Base-by-base conservation (phyloP, 2,888 invertebrate genomes). In the Drosophila percnosoma region DNA sequence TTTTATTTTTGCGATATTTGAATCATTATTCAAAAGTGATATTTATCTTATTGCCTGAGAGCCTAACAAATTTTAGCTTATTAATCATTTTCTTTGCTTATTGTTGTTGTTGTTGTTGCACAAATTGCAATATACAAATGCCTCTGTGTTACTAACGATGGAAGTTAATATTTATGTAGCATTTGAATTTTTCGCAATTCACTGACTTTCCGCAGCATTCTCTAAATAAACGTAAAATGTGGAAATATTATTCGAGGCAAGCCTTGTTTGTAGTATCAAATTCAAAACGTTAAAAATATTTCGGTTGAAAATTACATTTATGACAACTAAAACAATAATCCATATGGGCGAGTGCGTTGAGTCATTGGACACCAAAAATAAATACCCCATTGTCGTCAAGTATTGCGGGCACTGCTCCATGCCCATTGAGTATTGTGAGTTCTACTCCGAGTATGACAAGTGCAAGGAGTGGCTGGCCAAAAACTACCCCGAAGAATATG, bases 401-500 rank as follows among this genome's bases (percentile, higher is more conserved):
- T 78, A 78, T 42, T 78, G 78, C 27, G 78, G 78, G 15, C 31
- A 78, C 31, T 78, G 78, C 13, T 58, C 78, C 10, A 66, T 78
- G 78, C 78, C 78, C 40, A 59, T 75, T 21, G 78, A 78, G 52
- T 78, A 78, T 21, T 78, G 78, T n/a, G 78, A 78, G 38, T 78
- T 34, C 29, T 78, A 61, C 38, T 24, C 63, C 11, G 78, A 68
- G 42, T 78, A 78, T n/a, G 78, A 78, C 38, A 78, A 78, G 38
- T 78, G 78, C 58, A 78, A 78, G 21, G 72, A 78, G 13, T 78
- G 78, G 78, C 53, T 78, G 48, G 66, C 72, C 10, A 58, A 61
- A 13, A 66, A 75, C 27, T 48, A 58, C n/a, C 78, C 78, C 13
- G 73, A 73, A 10, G 78, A 75, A n/a, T 75, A 64, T 61, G 51